Evolutionary conservation across 2,113 vertebrate genomes (phyloP).

Genomic region (Entomyzon cyanotis): DNA sequence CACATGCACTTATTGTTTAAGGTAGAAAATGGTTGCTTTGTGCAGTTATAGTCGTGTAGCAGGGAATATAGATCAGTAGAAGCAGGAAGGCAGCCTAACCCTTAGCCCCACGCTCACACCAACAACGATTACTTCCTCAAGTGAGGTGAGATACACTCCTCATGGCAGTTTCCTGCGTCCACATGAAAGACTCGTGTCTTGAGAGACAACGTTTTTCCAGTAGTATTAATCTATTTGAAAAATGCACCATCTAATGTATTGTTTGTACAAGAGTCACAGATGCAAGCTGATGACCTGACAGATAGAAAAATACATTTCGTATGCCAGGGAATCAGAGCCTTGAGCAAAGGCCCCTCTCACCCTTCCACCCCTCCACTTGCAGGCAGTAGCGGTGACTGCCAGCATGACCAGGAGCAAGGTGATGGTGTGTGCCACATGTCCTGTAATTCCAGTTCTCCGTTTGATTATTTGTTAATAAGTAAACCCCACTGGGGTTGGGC

Average conservation of each 20-base stretch:
- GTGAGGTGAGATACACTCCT: background rate
- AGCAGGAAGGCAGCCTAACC: conserved; percentile 4
- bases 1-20: conserved; percentile 63
- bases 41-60: background rate
- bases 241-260: background rate
- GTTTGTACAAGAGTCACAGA: background rate
- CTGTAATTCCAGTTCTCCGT: background rate
- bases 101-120: background rate
- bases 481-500: conserved; percentile 2
- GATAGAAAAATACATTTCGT: background rate
- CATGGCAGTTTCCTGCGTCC: background rate
- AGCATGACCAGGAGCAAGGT: background rate
- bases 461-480: conserved; percentile 58
- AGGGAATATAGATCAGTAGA: conserved; percentile 39
- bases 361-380: background rate
- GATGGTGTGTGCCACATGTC: fast-evolving
- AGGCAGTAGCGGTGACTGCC: background rate
- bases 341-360: background rate
- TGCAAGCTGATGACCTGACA: background rate
- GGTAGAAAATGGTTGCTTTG: conserved; percentile 64
- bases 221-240: background rate
- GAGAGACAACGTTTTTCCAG: background rate
- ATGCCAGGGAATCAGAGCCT: fast-evolving
- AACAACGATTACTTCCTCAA: background rate
- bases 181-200: fast-evolving